Base-by-base conservation (phyloP, 2,888 invertebrate species). In the Phania funesta region DNA sequence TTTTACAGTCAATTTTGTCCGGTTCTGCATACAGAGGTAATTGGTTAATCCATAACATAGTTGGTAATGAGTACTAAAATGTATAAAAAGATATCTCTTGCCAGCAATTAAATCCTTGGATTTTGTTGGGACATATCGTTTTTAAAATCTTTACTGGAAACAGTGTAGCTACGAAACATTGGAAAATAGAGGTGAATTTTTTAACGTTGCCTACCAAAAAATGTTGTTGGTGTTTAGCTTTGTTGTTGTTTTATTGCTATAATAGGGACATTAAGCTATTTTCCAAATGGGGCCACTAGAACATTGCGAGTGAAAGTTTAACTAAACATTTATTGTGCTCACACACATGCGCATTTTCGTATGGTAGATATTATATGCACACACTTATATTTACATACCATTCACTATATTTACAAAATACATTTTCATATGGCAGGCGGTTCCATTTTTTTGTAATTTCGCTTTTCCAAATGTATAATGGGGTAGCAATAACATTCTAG, bases 251-350 rank as follows among this genome's bases (percentile, higher is more conserved):
- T 56, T 64, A 32, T 56, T 54, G 58, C 58, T 70, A 22, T 76
- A 76, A 73, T 73, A 73, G 54, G 73, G 73, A 67, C 67, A 79
- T 79, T 79, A 79, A 79, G 67, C 67, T 65, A 71, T 81, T 81
- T 80, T 65, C 22, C 46, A 73, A 81, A 76, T 81, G 80, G 76
- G 80, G 76, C 80, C 62, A 81, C 76, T 81, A 65, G 80, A 62
- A 62, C 54, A 74, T 46, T 64, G 44, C 18, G 11, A 74, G 74
- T 74, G 74, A 74, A 74, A 74, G 74, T 74, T 74, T 74, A 64
- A 74, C 52, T 64, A 74, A 74, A 46, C 74, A 64, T 64, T 64
- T 64, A 54, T 24, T 29, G 13, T 44, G 44, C 22, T 3, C 26
- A 52, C 46, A 64, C 67, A 50, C 32, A 22, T 5, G 9, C 16